Evolutionary conservation across 2,113 vertebrate species (phyloP), one percentile per base, ranked within the genome.

Genomic region (Xerus inauris): DNA sequence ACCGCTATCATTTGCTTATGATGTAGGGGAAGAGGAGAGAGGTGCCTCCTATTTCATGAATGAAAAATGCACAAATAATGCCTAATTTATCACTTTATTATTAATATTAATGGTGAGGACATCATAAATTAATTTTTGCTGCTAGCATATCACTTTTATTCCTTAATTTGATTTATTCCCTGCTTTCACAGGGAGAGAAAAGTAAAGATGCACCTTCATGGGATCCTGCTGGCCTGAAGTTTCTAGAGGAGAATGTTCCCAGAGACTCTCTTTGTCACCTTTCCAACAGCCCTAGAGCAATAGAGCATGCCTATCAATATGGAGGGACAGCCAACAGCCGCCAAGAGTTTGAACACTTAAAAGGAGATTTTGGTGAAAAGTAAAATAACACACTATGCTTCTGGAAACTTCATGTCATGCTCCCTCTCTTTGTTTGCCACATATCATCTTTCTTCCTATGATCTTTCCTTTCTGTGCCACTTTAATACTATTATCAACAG

Each of bases 281-380:
- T 62, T 98, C 99, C 80, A 97, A 97, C 65, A 99, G 91, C 49
- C 99, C 99, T 45, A 98, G 97, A 95, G 98, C 99, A 13, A 98
- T 97, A 0, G 97, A 97, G 47, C 97, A 98, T 0, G 99, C 99
- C 0, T 99, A 99, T 93, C 99, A 99, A 54, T 99, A 99, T 1
- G 99, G 99, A 16, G 99, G 99, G 89, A 99, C 98, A 7, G 98
- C 99, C 95, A 99, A 99, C 97, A 99, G 99, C 97, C 98, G 99
- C 38, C 99, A 99, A 93, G 99, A 99, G 98, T 99, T 99, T 97
- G 96, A 98, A 51, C 96, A 99, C 57, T 59, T 99, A 91, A 98
- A 99, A 97, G 98, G 98, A 95, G 99, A 99, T 93, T 97, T 99
- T 91, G 98, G 97, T 97, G 97, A 99, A 97, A 99, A 99, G 99